These are phyloP conservation scores for Sus cebifrons DNA, from an alignment of 2,797 vertebrate genomes.

Conservation along the genomic window DNA sequence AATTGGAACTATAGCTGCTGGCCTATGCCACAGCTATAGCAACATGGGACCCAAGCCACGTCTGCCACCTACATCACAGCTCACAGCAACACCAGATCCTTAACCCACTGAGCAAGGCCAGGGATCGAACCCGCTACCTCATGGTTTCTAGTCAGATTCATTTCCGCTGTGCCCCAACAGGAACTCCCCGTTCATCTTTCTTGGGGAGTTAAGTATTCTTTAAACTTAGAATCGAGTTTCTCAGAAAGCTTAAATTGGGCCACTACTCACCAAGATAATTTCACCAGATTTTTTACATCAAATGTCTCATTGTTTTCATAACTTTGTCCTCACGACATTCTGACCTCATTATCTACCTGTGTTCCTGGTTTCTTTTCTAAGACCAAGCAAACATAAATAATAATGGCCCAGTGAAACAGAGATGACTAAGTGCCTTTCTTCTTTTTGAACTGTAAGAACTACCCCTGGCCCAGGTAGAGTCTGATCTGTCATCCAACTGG, in stretches of 20 bases:
- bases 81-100: no score
- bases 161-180: no score
- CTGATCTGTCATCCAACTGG: not conserved
- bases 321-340: not conserved
- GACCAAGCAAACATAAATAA: conserved; percentile 3
- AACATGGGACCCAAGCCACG: no score
- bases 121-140: no score
- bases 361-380: not conserved
- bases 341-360: conserved; percentile 11
- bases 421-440: not conserved
- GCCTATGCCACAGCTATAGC: no score
- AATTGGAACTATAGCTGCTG: no score
- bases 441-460: not conserved
- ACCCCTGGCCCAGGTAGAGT: not conserved
- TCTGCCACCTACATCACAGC: no score
- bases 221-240: conserved; percentile 17
- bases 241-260: not conserved
- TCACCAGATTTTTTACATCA: conserved; percentile 28
- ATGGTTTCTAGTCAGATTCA: no score
- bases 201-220: conserved; percentile 29
- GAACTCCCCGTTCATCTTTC: not conserved
- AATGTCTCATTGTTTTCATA: conserved; percentile 32
- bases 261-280: conserved; percentile 33
- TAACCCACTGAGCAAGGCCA: no score
- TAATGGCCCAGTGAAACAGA: not conserved